Conservation (phyloP, 64 coral and sea anemone species). For the Orbicella faveolata region DNA sequence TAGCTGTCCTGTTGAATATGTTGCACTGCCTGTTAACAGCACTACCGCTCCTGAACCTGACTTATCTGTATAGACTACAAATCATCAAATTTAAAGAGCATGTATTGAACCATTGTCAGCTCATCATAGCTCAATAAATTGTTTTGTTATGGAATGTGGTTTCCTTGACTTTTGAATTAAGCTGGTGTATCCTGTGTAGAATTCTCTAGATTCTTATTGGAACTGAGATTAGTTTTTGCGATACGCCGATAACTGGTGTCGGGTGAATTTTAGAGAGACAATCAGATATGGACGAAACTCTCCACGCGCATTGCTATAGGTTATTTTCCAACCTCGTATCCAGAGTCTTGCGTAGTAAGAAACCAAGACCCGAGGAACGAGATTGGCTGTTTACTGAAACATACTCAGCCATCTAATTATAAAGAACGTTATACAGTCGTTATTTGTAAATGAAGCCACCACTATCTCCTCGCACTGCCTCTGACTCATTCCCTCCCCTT, state of each 20-base stretch:
- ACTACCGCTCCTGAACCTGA: neutral
- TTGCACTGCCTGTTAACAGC: neutral
- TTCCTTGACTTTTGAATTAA: neutral
- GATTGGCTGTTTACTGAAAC: neutral
- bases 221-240: too few species aligned
- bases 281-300: neutral
- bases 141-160: neutral
- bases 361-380: too few species aligned
- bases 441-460: too few species aligned
- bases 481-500: too few species aligned
- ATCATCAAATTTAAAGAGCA: neutral
- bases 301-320: neutral
- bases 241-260: too few species aligned
- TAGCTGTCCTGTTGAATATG: neutral
- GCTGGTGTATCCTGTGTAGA: too few species aligned
- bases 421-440: too few species aligned
- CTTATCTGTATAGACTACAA: neutral
- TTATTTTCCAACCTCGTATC: neutral
- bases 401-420: too few species aligned
- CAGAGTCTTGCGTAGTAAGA: neutral
- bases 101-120: neutral
- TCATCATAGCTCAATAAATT: conserved; percentile 2
- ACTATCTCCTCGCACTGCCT: too few species aligned
- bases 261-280: too few species aligned
- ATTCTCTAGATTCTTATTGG: too few species aligned